Evolutionary conservation across 2,113 vertebrate species (phyloP).

Genomic region (Leucoraja erinaceus): DNA sequence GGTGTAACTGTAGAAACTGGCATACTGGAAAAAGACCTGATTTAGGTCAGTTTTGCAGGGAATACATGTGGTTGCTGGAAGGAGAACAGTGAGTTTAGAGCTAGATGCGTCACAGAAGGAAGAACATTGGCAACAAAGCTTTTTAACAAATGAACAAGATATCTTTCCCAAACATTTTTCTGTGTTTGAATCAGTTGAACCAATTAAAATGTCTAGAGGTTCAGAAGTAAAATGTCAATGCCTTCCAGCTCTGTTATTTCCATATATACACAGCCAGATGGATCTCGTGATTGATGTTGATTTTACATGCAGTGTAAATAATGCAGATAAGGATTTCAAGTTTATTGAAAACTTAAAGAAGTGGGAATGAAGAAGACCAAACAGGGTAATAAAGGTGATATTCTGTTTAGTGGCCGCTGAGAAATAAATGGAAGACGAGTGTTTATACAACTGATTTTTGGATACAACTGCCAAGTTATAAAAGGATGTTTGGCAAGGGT

Average conservation of each 20-base stretch:
- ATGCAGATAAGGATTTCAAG: neutral
- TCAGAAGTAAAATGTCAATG: neutral
- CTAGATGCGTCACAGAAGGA: neutral
- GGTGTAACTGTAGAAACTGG: neutral
- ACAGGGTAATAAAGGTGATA: neutral
- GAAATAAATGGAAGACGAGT: neutral
- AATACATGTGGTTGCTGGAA: neutral
- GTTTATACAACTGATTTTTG: neutral
- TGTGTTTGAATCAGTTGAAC: neutral
- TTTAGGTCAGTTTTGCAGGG: neutral
- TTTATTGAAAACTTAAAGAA: neutral
- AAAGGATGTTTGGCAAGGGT: slow-evolving; percentile 1
- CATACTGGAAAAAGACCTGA: neutral
- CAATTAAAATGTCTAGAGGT: neutral
- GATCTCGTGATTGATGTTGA: neutral
- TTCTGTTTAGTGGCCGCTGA: neutral
- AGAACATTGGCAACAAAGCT: neutral
- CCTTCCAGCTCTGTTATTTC: neutral
- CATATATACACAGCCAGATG: neutral
- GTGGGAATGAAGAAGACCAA: neutral
- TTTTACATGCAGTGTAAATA: neutral
- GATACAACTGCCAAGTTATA: neutral
- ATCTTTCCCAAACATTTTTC: no score
- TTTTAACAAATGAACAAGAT: neutral
- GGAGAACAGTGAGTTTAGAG: neutral